Evolutionary conservation across 1,140 invertebrate species (phyloP).

Genomic region (Drosophila nigrodunni): DNA sequence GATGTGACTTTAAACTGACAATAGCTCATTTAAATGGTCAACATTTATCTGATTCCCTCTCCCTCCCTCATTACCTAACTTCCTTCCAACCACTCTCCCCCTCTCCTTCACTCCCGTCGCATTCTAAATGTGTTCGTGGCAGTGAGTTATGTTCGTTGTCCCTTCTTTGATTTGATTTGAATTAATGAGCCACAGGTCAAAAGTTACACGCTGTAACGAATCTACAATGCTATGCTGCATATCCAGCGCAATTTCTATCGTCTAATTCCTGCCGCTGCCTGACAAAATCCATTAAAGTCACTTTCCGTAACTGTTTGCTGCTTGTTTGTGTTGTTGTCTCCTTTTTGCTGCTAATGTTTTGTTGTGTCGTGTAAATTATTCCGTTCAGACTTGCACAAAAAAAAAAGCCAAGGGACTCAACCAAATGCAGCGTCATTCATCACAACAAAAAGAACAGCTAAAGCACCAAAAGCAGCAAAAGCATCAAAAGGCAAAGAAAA

Average conservation of each 20-base stretch:
- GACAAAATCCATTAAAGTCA: slow-evolving; percentile 78
- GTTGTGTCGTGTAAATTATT: slow-evolving; percentile 76
- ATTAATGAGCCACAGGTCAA: slow-evolving; percentile 65
- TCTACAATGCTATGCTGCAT: slow-evolving; percentile 28
- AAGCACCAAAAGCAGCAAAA: slow-evolving; percentile 28
- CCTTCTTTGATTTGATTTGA: slow-evolving; percentile 64
- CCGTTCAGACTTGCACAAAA: slow-evolving; percentile 28
- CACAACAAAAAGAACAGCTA: slow-evolving; percentile 44
- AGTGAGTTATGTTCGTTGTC: slow-evolving; percentile 46
- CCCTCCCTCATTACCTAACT: too few species aligned
- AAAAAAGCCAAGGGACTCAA: slow-evolving; percentile 54
- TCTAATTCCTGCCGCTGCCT: slow-evolving; percentile 63
- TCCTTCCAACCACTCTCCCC: too few species aligned
- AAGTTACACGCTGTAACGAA: slow-evolving; percentile 34
- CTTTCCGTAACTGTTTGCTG: slow-evolving; percentile 52
- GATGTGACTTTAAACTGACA: slow-evolving; percentile 73
- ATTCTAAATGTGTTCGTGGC: slow-evolving; percentile 22
- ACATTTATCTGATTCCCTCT: slow-evolving; percentile 54
- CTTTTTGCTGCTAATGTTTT: slow-evolving; percentile 63
- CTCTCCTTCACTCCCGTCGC: not conserved
- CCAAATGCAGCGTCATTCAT: slow-evolving; percentile 79
- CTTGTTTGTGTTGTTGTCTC: slow-evolving; percentile 27
- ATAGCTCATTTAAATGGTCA: slow-evolving; percentile 73
- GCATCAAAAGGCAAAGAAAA: slow-evolving; percentile 41
- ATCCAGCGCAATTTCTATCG: slow-evolving; percentile 38